Base-by-base conservation (phyloP, 2,888 invertebrate species). In the Nymphalis urticae region DNA sequence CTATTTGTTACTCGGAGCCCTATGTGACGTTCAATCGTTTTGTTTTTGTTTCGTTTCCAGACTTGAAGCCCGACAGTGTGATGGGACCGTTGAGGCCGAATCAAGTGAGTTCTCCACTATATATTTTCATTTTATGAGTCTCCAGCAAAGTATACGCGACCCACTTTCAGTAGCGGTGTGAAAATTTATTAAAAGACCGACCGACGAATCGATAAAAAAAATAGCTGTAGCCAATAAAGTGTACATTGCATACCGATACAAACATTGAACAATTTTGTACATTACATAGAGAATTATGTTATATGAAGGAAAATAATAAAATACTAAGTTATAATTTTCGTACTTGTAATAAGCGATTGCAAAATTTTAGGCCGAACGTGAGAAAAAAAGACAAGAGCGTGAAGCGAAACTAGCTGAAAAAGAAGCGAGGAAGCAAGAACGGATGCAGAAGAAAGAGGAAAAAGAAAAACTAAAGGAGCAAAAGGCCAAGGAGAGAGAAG, bases 371-470 rank as follows among this genome's bases (percentile, higher is more conserved):
- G 79, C 89, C 54, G 94, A 94, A 78, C 89, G 93, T 63, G 94
- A 94, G 70, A 94, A 93, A 77, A 93, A 93, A 73, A 84, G 93
- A 0, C 92, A 90, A 76, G 94, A 94, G 76, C 87, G 89, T 17
- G 93, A 94, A 81, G 90, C 90, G 24, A 92, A 92, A 75, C 82
- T 84, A 69, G 87, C 89, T 0, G 92, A 93, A 58, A 94, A 94
- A 51, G 93, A 93, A 77, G 91, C 92, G 17, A 85, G 86, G 59
- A 84, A 85, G 64, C 73, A 89, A 10, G 94, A 94, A 62, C 82
- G 93, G 2, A 74, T 93, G 64, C 92, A 92, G 72, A 91, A 90
- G 81, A 92, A 89, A 72, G 93, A 92, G 76, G 93, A 93, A 76
- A 90, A 93, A 72, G 88, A 92, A 75, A 88, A 89, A 75, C 71